These are phyloP conservation scores for Eulemur albifrons DNA, from an alignment of 2,797 vertebrate species.

Conservation along the genomic window DNA sequence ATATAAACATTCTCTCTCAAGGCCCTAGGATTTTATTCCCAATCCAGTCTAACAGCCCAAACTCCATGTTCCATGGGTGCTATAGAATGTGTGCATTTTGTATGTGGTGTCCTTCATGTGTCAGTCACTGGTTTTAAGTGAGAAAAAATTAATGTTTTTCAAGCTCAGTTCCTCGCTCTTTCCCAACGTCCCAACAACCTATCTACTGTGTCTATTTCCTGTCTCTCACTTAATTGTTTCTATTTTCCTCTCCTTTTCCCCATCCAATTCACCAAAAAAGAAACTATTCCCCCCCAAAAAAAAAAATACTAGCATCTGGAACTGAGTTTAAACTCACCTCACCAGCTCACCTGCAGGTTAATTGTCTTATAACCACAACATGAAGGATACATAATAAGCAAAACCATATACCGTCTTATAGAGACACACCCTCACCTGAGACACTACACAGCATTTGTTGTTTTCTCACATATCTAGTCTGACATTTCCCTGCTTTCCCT, in stretches of 20 bases:
- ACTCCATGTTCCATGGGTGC: not conserved
- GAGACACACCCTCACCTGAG: not conserved
- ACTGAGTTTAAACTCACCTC: not conserved
- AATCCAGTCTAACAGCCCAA: not conserved
- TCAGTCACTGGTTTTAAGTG: slow-evolving; percentile 8
- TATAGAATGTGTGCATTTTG: not conserved
- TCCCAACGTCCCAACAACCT: not conserved
- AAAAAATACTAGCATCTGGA: not conserved
- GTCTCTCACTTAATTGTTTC: not conserved
- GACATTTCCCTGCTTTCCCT: not conserved
- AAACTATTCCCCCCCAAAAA: not conserved
- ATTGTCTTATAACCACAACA: not conserved
- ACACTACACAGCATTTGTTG: not conserved
- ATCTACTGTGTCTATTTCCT: not conserved
- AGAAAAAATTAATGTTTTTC: not conserved
- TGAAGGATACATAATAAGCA: not conserved
- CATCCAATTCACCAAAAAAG: not conserved
- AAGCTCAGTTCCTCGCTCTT: not conserved
- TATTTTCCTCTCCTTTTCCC: not conserved
- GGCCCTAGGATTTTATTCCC: not conserved
- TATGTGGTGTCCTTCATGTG: not conserved
- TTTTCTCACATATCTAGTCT: not conserved
- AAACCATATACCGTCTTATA: not conserved
- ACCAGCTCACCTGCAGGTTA: not conserved
- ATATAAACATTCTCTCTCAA: not conserved